A percentile compares a stretch with the other conserved stretches of the same genome.
phyloP scores from a whole-genome alignment of 2,888 invertebrate species.

The Autographa gamma region DNA sequence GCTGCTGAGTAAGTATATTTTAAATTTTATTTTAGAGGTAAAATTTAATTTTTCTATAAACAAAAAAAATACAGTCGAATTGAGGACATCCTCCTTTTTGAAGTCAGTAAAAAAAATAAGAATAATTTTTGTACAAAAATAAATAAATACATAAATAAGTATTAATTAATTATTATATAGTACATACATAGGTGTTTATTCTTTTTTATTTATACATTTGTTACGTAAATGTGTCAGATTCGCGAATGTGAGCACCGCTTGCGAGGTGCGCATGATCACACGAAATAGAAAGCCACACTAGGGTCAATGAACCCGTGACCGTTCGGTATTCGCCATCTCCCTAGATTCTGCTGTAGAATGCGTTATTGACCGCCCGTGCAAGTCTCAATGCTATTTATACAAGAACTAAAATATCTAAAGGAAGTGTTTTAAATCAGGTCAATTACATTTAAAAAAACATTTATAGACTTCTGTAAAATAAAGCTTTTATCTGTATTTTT shows the following conservation, averaged over 20 bases:
- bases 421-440: too few species aligned
- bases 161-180: background rate
- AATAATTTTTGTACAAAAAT: too few species aligned
- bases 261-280: conserved; percentile 56
- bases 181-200: background rate
- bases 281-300: conserved; percentile 80
- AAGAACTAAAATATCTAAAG: background rate
- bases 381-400: background rate
- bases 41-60: too few species aligned
- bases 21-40: too few species aligned
- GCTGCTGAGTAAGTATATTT: too few species aligned
- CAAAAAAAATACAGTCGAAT: too few species aligned
- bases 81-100: too few species aligned
- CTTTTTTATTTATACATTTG: conserved; percentile 17
- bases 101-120: too few species aligned
- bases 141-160: too few species aligned
- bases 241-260: conserved; percentile 38
- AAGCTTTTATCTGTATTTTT: too few species aligned
- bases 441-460: too few species aligned
- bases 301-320: conserved; percentile 71
- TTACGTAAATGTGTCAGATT: conserved; percentile 44
- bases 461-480: too few species aligned
- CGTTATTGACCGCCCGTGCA: conserved; percentile 17
- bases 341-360: conserved; percentile 45
- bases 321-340: conserved; percentile 55